phyloP scores from a whole-genome alignment of 2,797 vertebrate genomes.

The Lacerta bilineata region DNA sequence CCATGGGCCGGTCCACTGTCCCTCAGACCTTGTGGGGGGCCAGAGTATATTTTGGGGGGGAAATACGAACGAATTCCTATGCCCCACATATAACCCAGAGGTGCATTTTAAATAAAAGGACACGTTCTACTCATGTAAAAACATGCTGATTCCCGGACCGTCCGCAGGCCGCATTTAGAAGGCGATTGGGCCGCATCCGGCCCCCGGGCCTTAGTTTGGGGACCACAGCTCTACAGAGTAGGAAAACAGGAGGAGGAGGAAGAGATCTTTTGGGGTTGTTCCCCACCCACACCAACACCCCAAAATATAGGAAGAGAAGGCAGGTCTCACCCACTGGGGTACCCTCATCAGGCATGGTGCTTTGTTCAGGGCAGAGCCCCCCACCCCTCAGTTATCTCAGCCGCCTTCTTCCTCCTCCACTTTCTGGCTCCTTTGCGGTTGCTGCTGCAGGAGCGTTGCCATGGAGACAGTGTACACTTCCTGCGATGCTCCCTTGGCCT shows the following conservation, averaged over 20 bases:
- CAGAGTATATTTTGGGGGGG: too few relatives aligned
- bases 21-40: too few relatives aligned
- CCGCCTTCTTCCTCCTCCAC: background rate
- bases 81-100: too few relatives aligned
- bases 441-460: conserved; percentile 34
- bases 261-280: rapidly evolving
- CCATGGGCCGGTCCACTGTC: too few relatives aligned
- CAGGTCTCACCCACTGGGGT: conserved; percentile 45
- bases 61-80: too few relatives aligned
- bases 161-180: too few relatives aligned
- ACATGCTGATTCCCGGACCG: too few relatives aligned
- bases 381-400: background rate
- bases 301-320: background rate
- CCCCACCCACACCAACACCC: too few relatives aligned
- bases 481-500: background rate
- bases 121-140: too few relatives aligned
- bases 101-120: too few relatives aligned
- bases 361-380: rapidly evolving
- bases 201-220: too few relatives aligned
- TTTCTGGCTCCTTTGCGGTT: background rate
- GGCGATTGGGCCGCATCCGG: too few relatives aligned
- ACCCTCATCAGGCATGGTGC: background rate
- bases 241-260: background rate
- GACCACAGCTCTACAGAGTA: background rate
- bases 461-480: conserved; percentile 16